These are phyloP conservation scores for Entosphenus tridentatus DNA, from an alignment of 2,113 vertebrate species.

Conservation along the genomic window DNA sequence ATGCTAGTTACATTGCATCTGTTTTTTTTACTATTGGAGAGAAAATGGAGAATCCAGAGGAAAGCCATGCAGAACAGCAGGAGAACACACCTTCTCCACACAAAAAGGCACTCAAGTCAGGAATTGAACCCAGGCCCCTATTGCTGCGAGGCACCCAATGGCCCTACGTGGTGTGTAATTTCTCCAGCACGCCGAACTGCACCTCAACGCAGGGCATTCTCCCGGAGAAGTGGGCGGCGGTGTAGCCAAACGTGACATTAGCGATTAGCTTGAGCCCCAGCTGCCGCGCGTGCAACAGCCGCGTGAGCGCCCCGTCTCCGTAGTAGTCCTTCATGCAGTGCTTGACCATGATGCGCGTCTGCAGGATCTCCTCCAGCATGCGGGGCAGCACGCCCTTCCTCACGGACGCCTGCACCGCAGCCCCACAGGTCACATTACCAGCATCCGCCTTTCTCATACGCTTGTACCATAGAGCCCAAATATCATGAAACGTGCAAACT, in stretches of 20 bases:
- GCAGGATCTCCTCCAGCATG: slow-evolving; percentile 90
- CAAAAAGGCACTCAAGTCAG: too few relatives aligned
- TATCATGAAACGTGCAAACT: too few relatives aligned
- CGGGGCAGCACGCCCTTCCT: slow-evolving; percentile 68
- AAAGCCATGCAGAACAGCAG: too few relatives aligned
- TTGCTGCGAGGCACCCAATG: too few relatives aligned
- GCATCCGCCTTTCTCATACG: too few relatives aligned
- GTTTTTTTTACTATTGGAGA: too few relatives aligned
- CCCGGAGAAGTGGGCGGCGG: slow-evolving; percentile 71
- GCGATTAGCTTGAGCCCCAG: slow-evolving; percentile 87
- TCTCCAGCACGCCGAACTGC: slow-evolving; percentile 11
- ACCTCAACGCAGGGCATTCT: slow-evolving; percentile 89
- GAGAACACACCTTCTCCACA: too few relatives aligned
- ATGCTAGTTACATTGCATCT: too few relatives aligned
- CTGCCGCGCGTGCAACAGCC: slow-evolving; percentile 71
- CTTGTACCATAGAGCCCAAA: too few relatives aligned
- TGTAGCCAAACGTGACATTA: slow-evolving; percentile 83
- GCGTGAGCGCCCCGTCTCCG: slow-evolving; percentile 52
- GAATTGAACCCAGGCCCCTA: too few relatives aligned
- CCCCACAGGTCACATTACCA: too few relatives aligned
- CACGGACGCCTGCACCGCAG: slow-evolving; percentile 36
- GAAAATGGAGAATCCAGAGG: too few relatives aligned
- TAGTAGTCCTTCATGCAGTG: slow-evolving; percentile 63
- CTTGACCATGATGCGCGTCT: slow-evolving; percentile 85
- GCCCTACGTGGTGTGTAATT: background rate